Evolutionary conservation across 2,113 vertebrate species (phyloP).

Genomic region (Halcyon malimbica): DNA sequence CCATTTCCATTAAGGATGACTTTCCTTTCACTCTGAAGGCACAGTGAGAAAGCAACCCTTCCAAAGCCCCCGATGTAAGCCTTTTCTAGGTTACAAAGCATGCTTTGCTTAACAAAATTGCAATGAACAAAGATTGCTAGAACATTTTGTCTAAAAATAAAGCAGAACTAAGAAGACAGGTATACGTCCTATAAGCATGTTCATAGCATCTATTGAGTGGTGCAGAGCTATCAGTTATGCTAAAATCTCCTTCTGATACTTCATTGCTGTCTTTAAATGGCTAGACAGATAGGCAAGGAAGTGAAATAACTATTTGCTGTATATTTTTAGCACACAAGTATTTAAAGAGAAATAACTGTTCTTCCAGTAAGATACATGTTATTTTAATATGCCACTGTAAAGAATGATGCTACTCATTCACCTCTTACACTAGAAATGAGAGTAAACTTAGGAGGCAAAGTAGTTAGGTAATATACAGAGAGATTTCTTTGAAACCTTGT

Average conservation of each 20-base stretch:
- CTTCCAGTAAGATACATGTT: neutral
- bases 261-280: neutral
- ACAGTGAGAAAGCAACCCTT: neutral
- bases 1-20: neutral
- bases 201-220: slow-evolving; percentile 38
- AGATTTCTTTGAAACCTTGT: neutral
- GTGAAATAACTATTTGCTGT: slow-evolving; percentile 21
- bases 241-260: slow-evolving; percentile 59
- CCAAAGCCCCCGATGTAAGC: neutral
- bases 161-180: neutral
- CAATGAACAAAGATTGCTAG: slow-evolving; percentile 18
- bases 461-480: neutral
- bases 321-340: slow-evolving; percentile 35
- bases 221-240: slow-evolving; percentile 60
- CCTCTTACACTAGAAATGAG: neutral
- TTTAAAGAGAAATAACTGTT: slow-evolving; percentile 39
- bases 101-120: neutral
- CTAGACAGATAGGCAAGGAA: slow-evolving; percentile 25
- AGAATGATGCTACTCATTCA: neutral
- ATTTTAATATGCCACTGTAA: neutral
- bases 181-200: slow-evolving; percentile 54
- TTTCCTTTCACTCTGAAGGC: neutral
- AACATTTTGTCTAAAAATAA: slow-evolving; percentile 28
- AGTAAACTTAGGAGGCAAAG: neutral
- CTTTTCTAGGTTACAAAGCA: neutral